Evolutionary conservation across 2,888 invertebrate genomes (phyloP), one percentile per base, ranked within the genome.

Genomic region (Drepanosiphum platanoidis): DNA sequence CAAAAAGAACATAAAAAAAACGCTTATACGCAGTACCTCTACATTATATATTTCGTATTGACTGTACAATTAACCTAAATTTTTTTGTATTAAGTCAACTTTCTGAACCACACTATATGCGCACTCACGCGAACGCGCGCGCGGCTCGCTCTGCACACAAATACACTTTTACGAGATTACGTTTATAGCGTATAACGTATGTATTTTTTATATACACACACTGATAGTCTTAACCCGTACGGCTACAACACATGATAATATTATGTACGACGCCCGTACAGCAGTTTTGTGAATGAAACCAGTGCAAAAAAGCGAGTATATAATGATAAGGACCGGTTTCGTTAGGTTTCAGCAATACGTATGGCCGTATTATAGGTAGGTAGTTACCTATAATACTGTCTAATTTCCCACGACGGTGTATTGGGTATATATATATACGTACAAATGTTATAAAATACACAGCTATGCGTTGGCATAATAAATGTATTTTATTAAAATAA

Each of bases 261-360:
- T 42, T 42, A 42, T 42, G 42, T 42, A 42, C 13, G 2, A 15
- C n/a, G 3, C 15, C 15, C 7, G 11, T 80, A 36, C 52, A 0
- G 4, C 27, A 34, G 32, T 82, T 83, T 83, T 83, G 32, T 64
- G 72, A 83, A 83, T 74, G 82, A 83, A 83, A 64, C 64, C 27
- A n/a, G 30, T 83, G 74, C 46, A n/a, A 74, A 83, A n/a, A 74
- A 64, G 4, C 11, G 34, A 64, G 46, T 39, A 74, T 1, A 18
- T 18, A 72, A 46, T 74, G 61, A 82, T 64, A 83, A 64, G n/a
- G 64, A 66, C 82, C 72, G 42, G 74, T 83, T 82, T 64, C 27
- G n/a, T 61, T 78, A 15, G 4, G 18, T 64, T 77, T 64, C 58
- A 61, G 11, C 39, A 30, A 39, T 61, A 61, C 8, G n/a, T n/a